A percentile compares a stretch with the other conserved stretches of the same genome.
Evolutionary conservation across 2,888 invertebrate species (phyloP).

Genomic region (Epirrita christyi): DNA sequence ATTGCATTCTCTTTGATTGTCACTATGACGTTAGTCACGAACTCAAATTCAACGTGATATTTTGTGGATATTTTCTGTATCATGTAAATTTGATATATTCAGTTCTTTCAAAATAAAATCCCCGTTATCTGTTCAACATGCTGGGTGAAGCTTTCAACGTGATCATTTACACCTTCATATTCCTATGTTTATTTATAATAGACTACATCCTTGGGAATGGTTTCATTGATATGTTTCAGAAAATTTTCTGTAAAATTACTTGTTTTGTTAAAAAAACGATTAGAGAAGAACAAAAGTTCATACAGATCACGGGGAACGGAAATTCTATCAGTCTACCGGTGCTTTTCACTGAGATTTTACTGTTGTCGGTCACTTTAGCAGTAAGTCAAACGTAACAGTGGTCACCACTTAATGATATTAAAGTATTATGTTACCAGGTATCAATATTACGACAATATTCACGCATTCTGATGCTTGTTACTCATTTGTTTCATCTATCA

Average conservation of each 20-base stretch:
- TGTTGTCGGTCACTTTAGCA: conserved; percentile 54
- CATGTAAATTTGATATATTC: neutral
- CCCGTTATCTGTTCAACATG: conserved; percentile 46
- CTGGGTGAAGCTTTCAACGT: conserved; percentile 42
- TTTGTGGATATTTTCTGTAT: neutral
- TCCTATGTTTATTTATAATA: conserved; percentile 57
- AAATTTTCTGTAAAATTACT: conserved; percentile 51
- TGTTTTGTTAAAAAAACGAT: conserved; percentile 58
- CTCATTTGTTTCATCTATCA: no score
- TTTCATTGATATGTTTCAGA: conserved; percentile 55
- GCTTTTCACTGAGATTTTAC: conserved; percentile 57
- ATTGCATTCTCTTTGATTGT: neutral
- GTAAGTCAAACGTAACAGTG: conserved; percentile 47
- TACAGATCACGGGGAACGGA: conserved; percentile 35
- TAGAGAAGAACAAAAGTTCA: conserved; percentile 52
- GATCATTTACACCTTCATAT: conserved; percentile 46
- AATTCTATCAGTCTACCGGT: conserved; percentile 53
- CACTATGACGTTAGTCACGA: neutral
- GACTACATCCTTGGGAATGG: conserved; percentile 68
- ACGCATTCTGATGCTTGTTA: no score
- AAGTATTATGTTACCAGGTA: no score
- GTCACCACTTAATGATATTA: no score
- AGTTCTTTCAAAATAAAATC: neutral
- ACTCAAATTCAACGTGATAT: conserved; percentile 11
- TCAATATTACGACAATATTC: no score